Conservation (phyloP, 1,140 invertebrate species). For the Drosophila sp. region DNA sequence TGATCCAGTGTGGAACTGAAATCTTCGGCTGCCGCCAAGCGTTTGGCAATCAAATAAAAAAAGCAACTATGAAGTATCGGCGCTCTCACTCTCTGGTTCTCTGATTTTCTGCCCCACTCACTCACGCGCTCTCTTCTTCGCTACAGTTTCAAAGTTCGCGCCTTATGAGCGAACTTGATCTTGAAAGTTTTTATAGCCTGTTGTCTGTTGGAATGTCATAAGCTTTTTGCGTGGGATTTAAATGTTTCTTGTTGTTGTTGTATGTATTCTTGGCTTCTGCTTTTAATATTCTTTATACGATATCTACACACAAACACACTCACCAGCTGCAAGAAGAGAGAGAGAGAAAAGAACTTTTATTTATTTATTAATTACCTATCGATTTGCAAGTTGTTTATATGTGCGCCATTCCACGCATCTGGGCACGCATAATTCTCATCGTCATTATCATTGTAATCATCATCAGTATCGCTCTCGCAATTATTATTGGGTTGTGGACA, state of each 20-base stretch:
- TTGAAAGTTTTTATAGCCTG: slow-evolving; percentile 26
- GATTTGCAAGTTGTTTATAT: slow-evolving; percentile 46
- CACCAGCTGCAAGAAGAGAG: slow-evolving; percentile 66
- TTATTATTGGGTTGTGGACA: slow-evolving; percentile 13
- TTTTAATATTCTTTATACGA: slow-evolving; percentile 43
- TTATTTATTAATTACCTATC: slow-evolving; percentile 77
- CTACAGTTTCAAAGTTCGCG: slow-evolving; percentile 32
- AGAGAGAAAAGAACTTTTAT: slow-evolving; percentile 59
- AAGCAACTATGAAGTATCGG: slow-evolving; percentile 19
- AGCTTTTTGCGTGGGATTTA: slow-evolving; percentile 64
- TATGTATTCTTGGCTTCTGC: slow-evolving; percentile 34
- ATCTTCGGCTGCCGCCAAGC: slow-evolving; percentile 20
- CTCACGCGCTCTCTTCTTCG: neutral
- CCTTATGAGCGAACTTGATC: slow-evolving; percentile 32
- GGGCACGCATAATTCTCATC: slow-evolving; percentile 22
- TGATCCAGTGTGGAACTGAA: slow-evolving; percentile 66
- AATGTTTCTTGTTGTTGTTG: slow-evolving; percentile 39
- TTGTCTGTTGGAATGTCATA: slow-evolving; percentile 68
- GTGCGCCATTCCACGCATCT: slow-evolving; percentile 49
- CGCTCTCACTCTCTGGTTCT: neutral
- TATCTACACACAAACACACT: slow-evolving; percentile 52
- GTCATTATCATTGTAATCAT: slow-evolving; percentile 19
- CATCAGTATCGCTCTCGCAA: slow-evolving; percentile 19
- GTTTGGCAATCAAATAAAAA: slow-evolving; percentile 2
- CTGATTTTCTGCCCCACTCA: slow-evolving; percentile 2